These are phyloP conservation scores for Margarornis squamiger DNA, from an alignment of 2,797 vertebrate genomes.

Conservation along the genomic window DNA sequence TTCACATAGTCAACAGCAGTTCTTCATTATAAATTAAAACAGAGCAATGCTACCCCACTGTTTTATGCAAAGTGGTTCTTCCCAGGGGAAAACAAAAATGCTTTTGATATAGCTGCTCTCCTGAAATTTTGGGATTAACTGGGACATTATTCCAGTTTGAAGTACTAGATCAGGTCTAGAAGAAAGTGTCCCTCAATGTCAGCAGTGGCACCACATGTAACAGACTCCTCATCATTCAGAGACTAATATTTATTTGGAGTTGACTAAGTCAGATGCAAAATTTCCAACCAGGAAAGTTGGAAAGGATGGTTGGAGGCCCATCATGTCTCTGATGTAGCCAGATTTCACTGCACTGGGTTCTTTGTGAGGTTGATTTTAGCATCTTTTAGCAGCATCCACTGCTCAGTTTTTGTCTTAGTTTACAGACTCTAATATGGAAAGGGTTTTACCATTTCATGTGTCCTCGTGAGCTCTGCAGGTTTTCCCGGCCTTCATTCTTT, in stretches of 20 bases:
- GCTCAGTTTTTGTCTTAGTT: neutral
- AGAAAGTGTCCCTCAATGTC: neutral
- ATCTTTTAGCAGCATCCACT: neutral
- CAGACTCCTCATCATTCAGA: neutral
- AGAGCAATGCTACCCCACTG: neutral
- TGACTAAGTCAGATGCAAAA: neutral
- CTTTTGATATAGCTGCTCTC: neutral
- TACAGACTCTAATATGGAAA: neutral
- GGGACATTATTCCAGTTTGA: neutral
- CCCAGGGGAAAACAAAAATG: neutral
- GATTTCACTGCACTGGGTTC: neutral
- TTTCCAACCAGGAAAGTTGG: neutral
- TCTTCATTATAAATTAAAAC: neutral
- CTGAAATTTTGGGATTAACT: neutral
- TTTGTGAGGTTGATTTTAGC: neutral
- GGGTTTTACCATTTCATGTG: neutral
- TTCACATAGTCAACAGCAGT: neutral
- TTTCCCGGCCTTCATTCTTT: neutral
- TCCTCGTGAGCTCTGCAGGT: neutral
- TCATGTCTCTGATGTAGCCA: neutral
- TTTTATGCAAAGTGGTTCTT: neutral
- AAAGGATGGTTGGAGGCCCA: neutral
- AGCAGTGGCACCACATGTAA: rapidly evolving
- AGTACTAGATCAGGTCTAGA: neutral
- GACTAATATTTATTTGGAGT: neutral